Percentiles rank a stretch among this genome's conserved stretches.
Conservation (phyloP, 1,140 invertebrate species). For the Brachystomella parvula region DNA sequence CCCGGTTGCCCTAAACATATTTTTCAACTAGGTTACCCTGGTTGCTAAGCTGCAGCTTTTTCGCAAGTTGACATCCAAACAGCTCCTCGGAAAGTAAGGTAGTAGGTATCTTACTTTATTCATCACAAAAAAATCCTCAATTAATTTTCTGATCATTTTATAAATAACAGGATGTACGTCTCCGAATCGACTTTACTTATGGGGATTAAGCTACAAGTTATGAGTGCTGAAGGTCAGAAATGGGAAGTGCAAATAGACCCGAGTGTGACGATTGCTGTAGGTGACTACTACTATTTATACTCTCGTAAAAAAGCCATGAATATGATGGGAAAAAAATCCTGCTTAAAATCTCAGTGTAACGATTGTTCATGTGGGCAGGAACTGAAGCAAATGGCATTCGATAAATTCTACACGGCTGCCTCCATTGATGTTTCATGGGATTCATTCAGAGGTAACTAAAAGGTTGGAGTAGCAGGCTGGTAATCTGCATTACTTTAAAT, state of each 20-base stretch:
- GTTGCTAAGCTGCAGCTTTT: no score
- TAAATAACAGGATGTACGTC: slow-evolving; percentile 23
- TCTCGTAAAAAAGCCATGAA: slow-evolving; percentile 2
- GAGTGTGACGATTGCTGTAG: slow-evolving; percentile 23
- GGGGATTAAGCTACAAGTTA: slow-evolving; percentile 27
- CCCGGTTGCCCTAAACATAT: no score
- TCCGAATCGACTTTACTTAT: slow-evolving; percentile 33
- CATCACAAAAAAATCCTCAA: slow-evolving; percentile 2
- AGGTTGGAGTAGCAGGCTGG: neutral
- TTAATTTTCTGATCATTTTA: no score
- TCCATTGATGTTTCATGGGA: slow-evolving; percentile 3
- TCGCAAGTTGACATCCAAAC: no score
- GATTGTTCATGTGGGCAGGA: neutral
- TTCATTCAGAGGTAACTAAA: slow-evolving; percentile 8
- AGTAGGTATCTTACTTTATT: neutral
- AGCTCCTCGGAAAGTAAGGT: neutral
- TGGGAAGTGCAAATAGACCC: slow-evolving; percentile 26
- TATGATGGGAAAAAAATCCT: slow-evolving; percentile 25
- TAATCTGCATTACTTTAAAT: neutral
- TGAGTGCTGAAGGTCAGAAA: slow-evolving; percentile 27
- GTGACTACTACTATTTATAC: slow-evolving; percentile 6
- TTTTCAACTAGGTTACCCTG: no score
- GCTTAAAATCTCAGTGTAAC: neutral
- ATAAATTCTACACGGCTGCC: slow-evolving; percentile 5
- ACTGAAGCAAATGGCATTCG: neutral